phyloP scores from a whole-genome alignment of 2,888 invertebrate species.

The Melikaiella ostensackeni region DNA sequence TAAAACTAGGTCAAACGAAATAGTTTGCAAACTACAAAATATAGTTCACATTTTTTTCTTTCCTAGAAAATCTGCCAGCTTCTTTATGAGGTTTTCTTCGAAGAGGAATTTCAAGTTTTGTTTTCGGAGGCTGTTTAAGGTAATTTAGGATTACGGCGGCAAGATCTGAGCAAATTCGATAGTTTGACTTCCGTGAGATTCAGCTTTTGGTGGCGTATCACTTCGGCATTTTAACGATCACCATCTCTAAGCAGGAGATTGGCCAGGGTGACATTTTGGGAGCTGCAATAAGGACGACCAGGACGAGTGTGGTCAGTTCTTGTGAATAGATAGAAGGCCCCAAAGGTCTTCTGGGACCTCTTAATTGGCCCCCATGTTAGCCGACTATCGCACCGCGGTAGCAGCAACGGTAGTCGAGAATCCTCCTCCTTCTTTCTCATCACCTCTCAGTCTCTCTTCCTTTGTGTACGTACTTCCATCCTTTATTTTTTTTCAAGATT shows the following conservation, averaged over 20 bases:
- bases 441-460: slow-evolving; percentile 37
- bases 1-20: too few relatives aligned
- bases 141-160: slow-evolving; percentile 38
- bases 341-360: slow-evolving; percentile 57
- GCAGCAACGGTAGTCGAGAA: slow-evolving; percentile 63
- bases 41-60: too few relatives aligned
- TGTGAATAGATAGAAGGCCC: slow-evolving; percentile 62
- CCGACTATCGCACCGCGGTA: slow-evolving; percentile 69
- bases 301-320: slow-evolving; percentile 53
- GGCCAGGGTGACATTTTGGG: slow-evolving; percentile 69
- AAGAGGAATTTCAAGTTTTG: slow-evolving; percentile 16
- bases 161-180: slow-evolving; percentile 40
- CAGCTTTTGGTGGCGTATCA: slow-evolving; percentile 63
- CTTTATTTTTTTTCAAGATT: slow-evolving; percentile 57
- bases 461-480: slow-evolving; percentile 42
- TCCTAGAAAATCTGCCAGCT: not conserved
- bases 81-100: not conserved
- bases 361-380: slow-evolving; percentile 75
- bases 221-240: slow-evolving; percentile 74
- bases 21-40: too few relatives aligned
- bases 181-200: slow-evolving; percentile 26
- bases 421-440: slow-evolving; percentile 40
- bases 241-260: slow-evolving; percentile 67
- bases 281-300: slow-evolving; percentile 55
- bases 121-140: not conserved